Evolutionary conservation across 37 sponge, comb jelly and placozoan species (phyloP), one percentile per base, ranked within the genome.

Genomic region (Halisarca cf. caerulea): DNA sequence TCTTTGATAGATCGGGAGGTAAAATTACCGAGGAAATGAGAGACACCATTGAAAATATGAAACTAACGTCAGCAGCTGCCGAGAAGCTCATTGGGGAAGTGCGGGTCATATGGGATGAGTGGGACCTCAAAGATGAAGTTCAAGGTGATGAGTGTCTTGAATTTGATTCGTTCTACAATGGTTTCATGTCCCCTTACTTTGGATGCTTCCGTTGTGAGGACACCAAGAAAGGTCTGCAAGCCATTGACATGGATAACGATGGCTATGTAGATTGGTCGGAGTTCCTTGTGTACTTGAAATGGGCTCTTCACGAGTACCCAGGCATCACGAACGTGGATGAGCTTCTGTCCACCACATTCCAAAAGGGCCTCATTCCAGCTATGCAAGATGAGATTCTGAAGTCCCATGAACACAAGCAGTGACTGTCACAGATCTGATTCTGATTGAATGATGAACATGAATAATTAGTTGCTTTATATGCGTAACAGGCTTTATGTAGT

Each of bases 1-100:
- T 87, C 4, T 87, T 87, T 61, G 88, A 87, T 66, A 81, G 81
- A 23, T 41, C 82, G 15, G 88, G 88, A 3, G 84, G 84, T 7
- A 42, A 82, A 20, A 18, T 82, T 2, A 82, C 58, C 3, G 27
- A 21, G 3, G 38, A 44, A 32, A 79, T 79, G 80, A 43, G 57
- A 25, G 54, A 79, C 23, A 42, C 14, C 23, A 79, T 79, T n/a
- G 27, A 79, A 15, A 79, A 79, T 23, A 47, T 39, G 23, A 55
- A 79, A 79, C 25, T 79, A 6, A 79, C 40, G 33, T 25, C 57
- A 24, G 53, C 30, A 6, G 42, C 33, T 7, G 20, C 25, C 15
- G 38, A 47, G 38, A 20, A 28, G 28, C 28, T 79, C 23, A 43
- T 28, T 39, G 44, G 42, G 5, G 32, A 79, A 51, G 32, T 79